Evolutionary conservation across 2,113 vertebrate genomes (phyloP).

Genomic region (Pantherophis guttatus): DNA sequence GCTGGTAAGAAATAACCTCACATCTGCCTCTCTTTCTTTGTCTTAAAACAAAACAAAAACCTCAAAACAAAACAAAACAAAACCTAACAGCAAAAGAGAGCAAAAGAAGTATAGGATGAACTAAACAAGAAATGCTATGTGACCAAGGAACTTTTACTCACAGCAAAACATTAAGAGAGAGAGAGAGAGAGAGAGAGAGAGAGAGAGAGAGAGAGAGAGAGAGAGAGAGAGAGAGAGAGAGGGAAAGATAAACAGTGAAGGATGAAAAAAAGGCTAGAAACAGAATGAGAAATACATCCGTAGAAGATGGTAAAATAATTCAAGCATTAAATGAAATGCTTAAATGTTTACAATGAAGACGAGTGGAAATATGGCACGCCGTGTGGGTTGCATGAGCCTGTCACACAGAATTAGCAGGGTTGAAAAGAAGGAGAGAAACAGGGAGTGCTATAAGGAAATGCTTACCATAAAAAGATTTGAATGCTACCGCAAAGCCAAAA

Average conservation of each 20-base stretch:
- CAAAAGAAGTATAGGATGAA: conserved; percentile 37
- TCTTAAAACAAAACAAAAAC: too few relatives aligned
- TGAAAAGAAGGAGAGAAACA: conserved; percentile 35
- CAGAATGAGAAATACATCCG: conserved; percentile 71
- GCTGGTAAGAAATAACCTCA: neutral
- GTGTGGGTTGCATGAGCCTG: conserved; percentile 55
- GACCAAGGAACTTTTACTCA: conserved; percentile 58
- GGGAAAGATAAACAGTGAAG: conserved; percentile 67
- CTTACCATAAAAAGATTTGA: conserved; percentile 33
- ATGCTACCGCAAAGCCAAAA: neutral
- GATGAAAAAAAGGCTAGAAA: conserved; percentile 72
- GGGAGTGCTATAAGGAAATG: conserved; percentile 49
- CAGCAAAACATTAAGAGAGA: neutral
- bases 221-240: neutral
- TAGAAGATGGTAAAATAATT: conserved; percentile 70
- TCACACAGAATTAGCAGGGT: conserved; percentile 37
- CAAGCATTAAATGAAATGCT: conserved; percentile 81
- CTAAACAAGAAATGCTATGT: conserved; percentile 50
- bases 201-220: neutral
- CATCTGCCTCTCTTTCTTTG: neutral
- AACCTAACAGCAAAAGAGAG: conserved; percentile 13
- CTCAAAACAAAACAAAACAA: neutral
- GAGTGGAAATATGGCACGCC: conserved; percentile 66
- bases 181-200: neutral
- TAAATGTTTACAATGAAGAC: conserved; percentile 74